Evolutionary conservation across 1,140 invertebrate genomes (phyloP).

Genomic region (Babylonia areolata): DNA sequence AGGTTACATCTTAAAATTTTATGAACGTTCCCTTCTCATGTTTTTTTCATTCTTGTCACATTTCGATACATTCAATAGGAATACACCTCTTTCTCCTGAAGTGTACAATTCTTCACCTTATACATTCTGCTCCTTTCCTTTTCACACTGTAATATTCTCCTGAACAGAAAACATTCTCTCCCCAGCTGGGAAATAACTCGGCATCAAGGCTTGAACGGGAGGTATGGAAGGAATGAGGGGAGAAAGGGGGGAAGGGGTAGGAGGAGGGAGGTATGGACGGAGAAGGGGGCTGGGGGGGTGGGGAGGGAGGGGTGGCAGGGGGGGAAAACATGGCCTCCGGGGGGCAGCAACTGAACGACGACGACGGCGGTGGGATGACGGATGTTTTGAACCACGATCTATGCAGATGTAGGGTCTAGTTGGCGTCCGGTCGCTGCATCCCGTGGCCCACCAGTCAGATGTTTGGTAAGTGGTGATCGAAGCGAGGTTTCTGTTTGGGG

Average conservation of each 20-base stretch:
- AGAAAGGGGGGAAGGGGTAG: neutral
- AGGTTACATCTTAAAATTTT: no score
- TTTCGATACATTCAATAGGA: no score
- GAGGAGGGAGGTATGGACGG: no score
- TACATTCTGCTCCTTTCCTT: no score
- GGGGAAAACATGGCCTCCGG: slow-evolving; percentile 26
- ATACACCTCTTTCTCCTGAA: no score
- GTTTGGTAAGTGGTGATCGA: slow-evolving; percentile 70
- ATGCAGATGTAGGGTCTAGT: slow-evolving; percentile 33
- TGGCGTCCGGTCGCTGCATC: slow-evolving; percentile 71
- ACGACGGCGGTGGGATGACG: neutral
- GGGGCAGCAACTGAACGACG: slow-evolving; percentile 29
- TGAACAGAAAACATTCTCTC: neutral
- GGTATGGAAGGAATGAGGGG: neutral
- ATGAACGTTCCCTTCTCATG: no score
- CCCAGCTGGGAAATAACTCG: neutral
- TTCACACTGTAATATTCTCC: no score
- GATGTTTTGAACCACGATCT: neutral
- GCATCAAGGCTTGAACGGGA: neutral
- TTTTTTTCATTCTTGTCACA: no score
- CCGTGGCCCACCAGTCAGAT: slow-evolving; percentile 75
- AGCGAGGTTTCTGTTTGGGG: slow-evolving; percentile 45
- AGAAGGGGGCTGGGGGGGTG: no score
- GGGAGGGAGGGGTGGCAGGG: neutral
- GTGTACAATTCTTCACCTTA: no score